Percentiles rank a stretch among this genome's conserved stretches.
phyloP scores from a whole-genome alignment of 2,113 vertebrate species.

The Rhea pennata region DNA sequence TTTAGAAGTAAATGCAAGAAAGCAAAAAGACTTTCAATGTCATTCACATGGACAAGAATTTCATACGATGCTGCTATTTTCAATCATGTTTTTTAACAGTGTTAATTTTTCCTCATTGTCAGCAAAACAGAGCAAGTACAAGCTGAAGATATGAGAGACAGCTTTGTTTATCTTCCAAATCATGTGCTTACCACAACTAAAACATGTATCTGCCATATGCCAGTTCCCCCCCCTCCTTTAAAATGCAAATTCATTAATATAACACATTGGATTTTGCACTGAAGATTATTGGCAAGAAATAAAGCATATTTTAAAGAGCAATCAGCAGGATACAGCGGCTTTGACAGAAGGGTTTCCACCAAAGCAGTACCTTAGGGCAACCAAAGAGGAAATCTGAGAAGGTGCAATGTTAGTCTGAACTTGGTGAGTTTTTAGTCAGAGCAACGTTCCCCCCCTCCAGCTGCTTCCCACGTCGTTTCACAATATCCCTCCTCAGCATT shows the following conservation, averaged over 20 bases:
- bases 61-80: constrained; percentile 17
- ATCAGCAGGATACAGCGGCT: constrained; percentile 16
- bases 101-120: constrained; percentile 60
- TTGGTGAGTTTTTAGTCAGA: constrained; percentile 35
- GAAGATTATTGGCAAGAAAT: constrained; percentile 31
- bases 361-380: constrained; percentile 13
- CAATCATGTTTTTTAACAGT: constrained; percentile 5
- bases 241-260: constrained; percentile 45
- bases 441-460: background rate
- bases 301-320: constrained; percentile 39
- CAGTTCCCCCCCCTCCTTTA: background rate
- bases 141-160: constrained; percentile 18
- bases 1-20: background rate
- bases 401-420: constrained; percentile 54
- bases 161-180: constrained; percentile 53
- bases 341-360: constrained; percentile 11
- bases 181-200: constrained; percentile 58
- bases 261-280: background rate
- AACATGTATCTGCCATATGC: constrained; percentile 42
- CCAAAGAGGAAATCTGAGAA: constrained; percentile 52
- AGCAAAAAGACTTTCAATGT: background rate
- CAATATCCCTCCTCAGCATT: background rate
- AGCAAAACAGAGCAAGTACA: constrained; percentile 53
- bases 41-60: background rate
- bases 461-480: background rate